Evolutionary conservation across 2,797 vertebrate genomes (phyloP).

Genomic region (Clamator glandarius): DNA sequence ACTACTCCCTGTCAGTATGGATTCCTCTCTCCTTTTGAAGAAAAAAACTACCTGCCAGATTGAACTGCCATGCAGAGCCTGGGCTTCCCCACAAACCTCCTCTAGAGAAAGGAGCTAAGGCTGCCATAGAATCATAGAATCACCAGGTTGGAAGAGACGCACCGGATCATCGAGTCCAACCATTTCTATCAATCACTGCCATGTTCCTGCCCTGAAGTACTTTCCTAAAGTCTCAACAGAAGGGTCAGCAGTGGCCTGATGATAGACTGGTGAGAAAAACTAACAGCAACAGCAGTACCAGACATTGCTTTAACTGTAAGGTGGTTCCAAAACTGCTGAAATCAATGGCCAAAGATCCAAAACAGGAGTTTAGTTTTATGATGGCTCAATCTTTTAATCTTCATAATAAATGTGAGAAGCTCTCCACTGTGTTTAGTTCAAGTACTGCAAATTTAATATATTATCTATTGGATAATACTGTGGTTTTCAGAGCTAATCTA

Average conservation of each 20-base stretch:
- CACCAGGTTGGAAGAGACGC: no score
- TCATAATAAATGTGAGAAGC: slow-evolving; percentile 29
- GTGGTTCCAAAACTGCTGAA: neutral
- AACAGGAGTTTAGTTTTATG: neutral
- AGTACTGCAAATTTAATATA: neutral
- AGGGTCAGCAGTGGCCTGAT: neutral
- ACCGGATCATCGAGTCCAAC: no score
- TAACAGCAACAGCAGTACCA: neutral
- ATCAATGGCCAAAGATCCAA: neutral
- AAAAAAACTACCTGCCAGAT: neutral
- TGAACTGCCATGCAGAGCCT: neutral
- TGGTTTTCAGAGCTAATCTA: neutral
- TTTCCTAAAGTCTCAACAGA: neutral
- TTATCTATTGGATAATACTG: neutral
- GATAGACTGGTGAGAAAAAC: neutral
- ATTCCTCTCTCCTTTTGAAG: neutral
- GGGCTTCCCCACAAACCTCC: neutral
- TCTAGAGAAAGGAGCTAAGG: neutral
- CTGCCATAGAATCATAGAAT: no score
- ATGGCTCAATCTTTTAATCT: neutral
- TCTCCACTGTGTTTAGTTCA: neutral
- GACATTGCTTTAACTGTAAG: neutral
- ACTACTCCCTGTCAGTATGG: neutral
- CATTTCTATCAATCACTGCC: no score
- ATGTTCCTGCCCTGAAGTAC: neutral